Conservation (phyloP, 2,113 vertebrate species). For the Brachirus orientalis region DNA sequence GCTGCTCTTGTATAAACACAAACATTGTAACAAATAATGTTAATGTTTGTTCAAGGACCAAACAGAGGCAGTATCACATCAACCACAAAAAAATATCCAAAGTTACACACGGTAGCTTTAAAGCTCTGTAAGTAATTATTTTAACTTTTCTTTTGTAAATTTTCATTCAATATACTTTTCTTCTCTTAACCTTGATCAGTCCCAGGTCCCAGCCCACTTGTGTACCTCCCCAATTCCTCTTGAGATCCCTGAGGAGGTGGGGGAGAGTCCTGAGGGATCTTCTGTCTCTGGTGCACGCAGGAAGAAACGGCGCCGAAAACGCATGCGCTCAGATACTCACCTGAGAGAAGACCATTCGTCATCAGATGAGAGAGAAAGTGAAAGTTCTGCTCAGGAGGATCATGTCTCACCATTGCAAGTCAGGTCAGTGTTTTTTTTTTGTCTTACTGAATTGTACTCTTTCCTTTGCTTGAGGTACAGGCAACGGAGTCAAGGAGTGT, state of each 20-base stretch:
- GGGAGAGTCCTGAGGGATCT: slow-evolving; percentile 13
- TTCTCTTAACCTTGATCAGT: slow-evolving; percentile 52
- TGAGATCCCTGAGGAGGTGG: slow-evolving; percentile 46
- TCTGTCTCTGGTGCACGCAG: slow-evolving; percentile 28
- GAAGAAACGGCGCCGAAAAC: slow-evolving; percentile 84
- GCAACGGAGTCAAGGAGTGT: no score
- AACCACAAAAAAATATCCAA: no score
- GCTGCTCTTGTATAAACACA: no score
- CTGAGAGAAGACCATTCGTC: slow-evolving; percentile 65
- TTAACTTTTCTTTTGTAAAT: neutral
- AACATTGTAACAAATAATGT: no score
- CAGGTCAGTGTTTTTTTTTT: slow-evolving; percentile 67
- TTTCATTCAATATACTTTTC: neutral
- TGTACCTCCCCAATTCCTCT: slow-evolving; percentile 87
- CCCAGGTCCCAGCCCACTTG: slow-evolving; percentile 79
- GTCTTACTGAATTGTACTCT: neutral
- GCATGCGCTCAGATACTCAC: slow-evolving; percentile 68
- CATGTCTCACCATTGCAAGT: slow-evolving; percentile 17
- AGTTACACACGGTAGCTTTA: no score
- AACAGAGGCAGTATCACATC: no score
- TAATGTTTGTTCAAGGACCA: no score
- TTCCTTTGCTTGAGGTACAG: neutral
- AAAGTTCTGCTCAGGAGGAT: slow-evolving; percentile 55
- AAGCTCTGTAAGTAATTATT: neutral
- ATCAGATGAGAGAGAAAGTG: slow-evolving; percentile 80